Conservation (phyloP, 2,113 vertebrate genomes). For the Zosterops borbonicus region DNA sequence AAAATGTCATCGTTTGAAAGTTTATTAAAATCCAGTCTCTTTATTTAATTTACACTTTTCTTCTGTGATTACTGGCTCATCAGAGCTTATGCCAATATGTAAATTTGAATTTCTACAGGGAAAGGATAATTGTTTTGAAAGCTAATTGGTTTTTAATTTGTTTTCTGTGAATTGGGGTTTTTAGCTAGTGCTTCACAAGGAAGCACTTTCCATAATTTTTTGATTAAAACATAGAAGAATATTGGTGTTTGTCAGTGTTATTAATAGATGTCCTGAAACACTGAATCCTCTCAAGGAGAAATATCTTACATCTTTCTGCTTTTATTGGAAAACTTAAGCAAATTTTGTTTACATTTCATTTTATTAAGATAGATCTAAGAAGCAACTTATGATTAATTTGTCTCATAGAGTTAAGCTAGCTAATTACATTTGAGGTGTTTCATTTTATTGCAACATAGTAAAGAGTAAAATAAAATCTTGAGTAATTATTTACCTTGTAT, state of each 20-base stretch:
- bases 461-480: neutral
- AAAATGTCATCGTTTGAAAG: neutral
- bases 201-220: neutral
- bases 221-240: neutral
- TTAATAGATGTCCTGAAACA: neutral
- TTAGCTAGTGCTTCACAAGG: neutral
- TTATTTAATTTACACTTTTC: neutral
- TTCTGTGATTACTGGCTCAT: neutral
- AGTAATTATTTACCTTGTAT: neutral
- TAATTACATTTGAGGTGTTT: neutral
- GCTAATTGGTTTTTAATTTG: constrained; percentile 17
- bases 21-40: neutral
- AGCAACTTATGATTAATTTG: neutral
- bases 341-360: neutral
- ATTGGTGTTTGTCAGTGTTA: neutral
- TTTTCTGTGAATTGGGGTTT: neutral
- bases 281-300: neutral
- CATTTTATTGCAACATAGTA: neutral
- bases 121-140: neutral
- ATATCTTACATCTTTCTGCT: neutral
- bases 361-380: neutral
- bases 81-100: neutral
- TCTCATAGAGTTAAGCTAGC: neutral
- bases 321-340: neutral
- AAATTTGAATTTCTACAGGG: neutral